Base-by-base conservation (phyloP, 1,140 invertebrate species). In the Conopomorpha cramerella region DNA sequence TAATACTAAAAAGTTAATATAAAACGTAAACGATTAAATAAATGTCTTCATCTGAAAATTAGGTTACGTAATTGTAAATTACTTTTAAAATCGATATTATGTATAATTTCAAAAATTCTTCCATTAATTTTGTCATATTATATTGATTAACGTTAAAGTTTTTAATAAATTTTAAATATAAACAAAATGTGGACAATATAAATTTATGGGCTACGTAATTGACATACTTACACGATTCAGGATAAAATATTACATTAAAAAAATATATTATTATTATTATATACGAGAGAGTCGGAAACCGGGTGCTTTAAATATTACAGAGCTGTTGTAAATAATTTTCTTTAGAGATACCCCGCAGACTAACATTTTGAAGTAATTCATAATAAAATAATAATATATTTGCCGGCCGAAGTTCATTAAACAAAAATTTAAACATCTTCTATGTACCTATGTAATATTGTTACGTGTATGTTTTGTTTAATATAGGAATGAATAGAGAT, bases 221-320 rank as follows among this genome's bases (percentile, higher is more conserved):
- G 51, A 60, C 53, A 61, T 48, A 54, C 48, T 45, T 54, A 68
- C 57, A 59, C 58, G 49, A 55, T 62, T 64, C 70, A 71, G 66
- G 68, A 48, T 60, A 59, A 71, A 49, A 46, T 70, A 68, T 64
- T 71, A 61, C 55, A 64, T 6, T 52, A 65, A 71, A n/a, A n/a
- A n/a, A n/a, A n/a, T n/a, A n/a, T n/a, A n/a, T n/a, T n/a, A n/a
- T n/a, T n/a, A n/a, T n/a, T n/a, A n/a, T n/a, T n/a, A n/a, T n/a
- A n/a, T n/a, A n/a, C n/a, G 65, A 70, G 66, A 74, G 61, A 71
- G 10, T 66, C 54, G 64, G 57, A 66, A 73, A 71, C 70, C 65
- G 59, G 70, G 70, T 74, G 70, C 70, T 74, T 71, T 72, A 74
- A 67, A 74, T 55, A 68, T 71, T 71, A n/a, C 16, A 74, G 64